Conservation (phyloP, 2,888 invertebrate species). For the Mesochorus sp. region DNA sequence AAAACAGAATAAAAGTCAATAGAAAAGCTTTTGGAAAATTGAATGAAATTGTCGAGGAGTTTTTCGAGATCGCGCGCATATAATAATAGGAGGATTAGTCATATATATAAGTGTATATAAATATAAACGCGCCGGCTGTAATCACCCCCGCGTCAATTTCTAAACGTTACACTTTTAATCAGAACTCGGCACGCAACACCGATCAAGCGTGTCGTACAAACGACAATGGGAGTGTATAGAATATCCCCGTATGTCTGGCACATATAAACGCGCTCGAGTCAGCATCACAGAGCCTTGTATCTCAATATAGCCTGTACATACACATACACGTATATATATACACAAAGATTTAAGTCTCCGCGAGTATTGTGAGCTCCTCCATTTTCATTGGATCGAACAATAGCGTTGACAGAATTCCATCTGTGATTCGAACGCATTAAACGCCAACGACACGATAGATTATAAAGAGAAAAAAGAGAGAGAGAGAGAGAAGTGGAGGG, state of each 20-base stretch:
- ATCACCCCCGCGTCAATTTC: constrained; percentile 65
- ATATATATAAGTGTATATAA: background rate
- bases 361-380: constrained; percentile 46
- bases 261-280: constrained; percentile 41
- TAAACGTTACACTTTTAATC: constrained; percentile 75
- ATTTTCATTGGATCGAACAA: constrained; percentile 49
- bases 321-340: background rate
- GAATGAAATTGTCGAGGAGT: constrained; percentile 25
- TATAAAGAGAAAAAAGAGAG: constrained; percentile 16
- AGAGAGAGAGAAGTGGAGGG: background rate
- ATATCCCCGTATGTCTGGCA: constrained; percentile 33
- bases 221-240: constrained; percentile 48
- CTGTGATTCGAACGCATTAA: constrained; percentile 60
- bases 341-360: constrained; percentile 1
- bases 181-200: constrained; percentile 71
- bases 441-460: constrained; percentile 54
- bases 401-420: constrained; percentile 59
- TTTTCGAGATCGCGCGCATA: constrained; percentile 23
- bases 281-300: constrained; percentile 43
- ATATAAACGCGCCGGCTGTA: constrained; percentile 13
- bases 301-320: constrained; percentile 12
- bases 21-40: constrained; percentile 27
- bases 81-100: constrained; percentile 2
- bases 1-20: constrained; percentile 5
- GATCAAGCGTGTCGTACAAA: constrained; percentile 67